Conservation (phyloP, 2,797 vertebrate species). For the Cheirogaleus major region DNA sequence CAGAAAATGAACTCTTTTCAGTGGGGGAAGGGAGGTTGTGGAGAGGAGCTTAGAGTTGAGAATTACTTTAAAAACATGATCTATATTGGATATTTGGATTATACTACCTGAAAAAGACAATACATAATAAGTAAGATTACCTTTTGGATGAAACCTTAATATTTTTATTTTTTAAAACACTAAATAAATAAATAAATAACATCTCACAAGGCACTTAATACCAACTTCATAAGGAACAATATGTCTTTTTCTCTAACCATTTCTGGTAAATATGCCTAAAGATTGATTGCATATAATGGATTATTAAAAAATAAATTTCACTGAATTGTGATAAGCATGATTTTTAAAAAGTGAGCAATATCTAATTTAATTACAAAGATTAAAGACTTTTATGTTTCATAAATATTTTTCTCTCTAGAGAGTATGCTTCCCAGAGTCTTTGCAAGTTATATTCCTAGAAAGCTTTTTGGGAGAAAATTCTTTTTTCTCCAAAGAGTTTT, state of each 20-base stretch:
- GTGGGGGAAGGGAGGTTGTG: background rate
- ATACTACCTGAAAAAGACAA: background rate
- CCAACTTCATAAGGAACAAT: background rate
- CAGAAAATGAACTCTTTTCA: slow-evolving; percentile 25
- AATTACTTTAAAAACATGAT: slow-evolving; percentile 22
- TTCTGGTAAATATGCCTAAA: background rate
- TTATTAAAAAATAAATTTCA: slow-evolving; percentile 43
- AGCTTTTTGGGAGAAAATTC: background rate
- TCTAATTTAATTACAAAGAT: background rate
- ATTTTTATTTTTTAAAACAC: slow-evolving; percentile 43
- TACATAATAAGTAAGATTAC: background rate
- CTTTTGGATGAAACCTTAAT: slow-evolving; percentile 19
- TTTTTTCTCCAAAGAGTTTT: slow-evolving; percentile 38
- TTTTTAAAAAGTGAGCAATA: background rate
- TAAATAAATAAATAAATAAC: background rate
- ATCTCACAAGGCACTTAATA: slow-evolving; percentile 6
- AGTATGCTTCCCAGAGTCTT: background rate
- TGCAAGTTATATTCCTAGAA: background rate
- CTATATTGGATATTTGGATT: slow-evolving; percentile 16
- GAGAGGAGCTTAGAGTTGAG: background rate
- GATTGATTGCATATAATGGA: background rate
- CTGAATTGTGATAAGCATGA: background rate
- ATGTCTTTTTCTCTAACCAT: background rate
- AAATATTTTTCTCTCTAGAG: background rate
- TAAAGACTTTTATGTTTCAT: background rate